Evolutionary conservation across 2,797 vertebrate species (phyloP).

Genomic region (Melanotaenia trifasciata): DNA sequence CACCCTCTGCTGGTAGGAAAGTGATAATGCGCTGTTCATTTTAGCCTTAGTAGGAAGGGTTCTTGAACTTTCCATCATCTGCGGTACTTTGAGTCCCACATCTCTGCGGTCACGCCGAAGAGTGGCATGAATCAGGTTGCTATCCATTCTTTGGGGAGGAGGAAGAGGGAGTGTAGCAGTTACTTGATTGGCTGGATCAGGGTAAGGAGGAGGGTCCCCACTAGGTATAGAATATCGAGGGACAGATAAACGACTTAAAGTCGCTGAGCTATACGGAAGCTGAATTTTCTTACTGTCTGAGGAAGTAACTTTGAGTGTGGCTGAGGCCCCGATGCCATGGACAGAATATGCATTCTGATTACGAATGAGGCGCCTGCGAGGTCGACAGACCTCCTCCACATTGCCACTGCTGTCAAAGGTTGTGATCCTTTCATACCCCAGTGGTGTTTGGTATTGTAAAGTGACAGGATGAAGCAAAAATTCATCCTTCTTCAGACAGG

Average conservation of each 20-base stretch:
- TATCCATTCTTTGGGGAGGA: slow-evolving; percentile 88
- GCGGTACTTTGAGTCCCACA: slow-evolving; percentile 89
- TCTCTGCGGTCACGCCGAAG: slow-evolving; percentile 93
- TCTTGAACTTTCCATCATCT: slow-evolving; percentile 89
- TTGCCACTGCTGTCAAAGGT: slow-evolving; percentile 99
- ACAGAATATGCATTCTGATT: slow-evolving; percentile 91
- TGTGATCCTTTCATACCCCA: slow-evolving; percentile 97
- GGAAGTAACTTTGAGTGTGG: slow-evolving; percentile 92
- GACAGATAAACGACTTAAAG: slow-evolving; percentile 93
- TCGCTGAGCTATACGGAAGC: slow-evolving; percentile 95
- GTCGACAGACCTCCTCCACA: slow-evolving; percentile 97
- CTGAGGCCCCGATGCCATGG: slow-evolving; percentile 91
- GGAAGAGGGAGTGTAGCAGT: slow-evolving; percentile 85
- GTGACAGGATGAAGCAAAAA: slow-evolving; percentile 90
- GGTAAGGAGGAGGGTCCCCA: slow-evolving; percentile 96
- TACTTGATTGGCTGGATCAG: slow-evolving; percentile 90
- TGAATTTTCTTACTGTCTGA: slow-evolving; percentile 93
- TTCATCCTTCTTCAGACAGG: slow-evolving; percentile 91
- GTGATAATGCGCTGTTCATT: slow-evolving; percentile 85
- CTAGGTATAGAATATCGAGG: slow-evolving; percentile 95
- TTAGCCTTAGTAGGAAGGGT: slow-evolving; percentile 91
- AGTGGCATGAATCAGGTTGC: slow-evolving; percentile 92
- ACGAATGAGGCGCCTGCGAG: slow-evolving; percentile 91
- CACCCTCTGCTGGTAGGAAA: slow-evolving; percentile 89
- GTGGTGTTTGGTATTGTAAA: slow-evolving; percentile 90